A percentile compares a stretch with the other conserved stretches of the same genome.
Conservation (phyloP, 2,888 invertebrate genomes). For the Ceraclea dissimilis region DNA sequence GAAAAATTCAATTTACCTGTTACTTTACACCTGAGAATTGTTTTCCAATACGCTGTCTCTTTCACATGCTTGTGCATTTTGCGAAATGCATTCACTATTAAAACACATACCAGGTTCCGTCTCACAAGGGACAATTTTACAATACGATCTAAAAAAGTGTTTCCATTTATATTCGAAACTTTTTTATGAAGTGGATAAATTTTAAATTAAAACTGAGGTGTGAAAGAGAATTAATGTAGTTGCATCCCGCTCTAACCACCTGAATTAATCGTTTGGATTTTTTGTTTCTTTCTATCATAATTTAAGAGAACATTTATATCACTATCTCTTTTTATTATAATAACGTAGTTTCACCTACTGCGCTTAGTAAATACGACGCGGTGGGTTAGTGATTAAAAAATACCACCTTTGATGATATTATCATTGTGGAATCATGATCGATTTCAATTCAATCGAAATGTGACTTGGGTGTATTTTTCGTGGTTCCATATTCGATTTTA, state of each 20-base stretch:
- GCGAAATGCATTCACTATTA: neutral
- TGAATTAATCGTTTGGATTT: conserved; percentile 4
- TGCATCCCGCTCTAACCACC: neutral
- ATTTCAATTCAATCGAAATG: no score
- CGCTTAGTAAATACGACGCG: neutral
- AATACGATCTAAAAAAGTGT: no score
- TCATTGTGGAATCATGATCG: no score
- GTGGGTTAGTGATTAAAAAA: neutral
- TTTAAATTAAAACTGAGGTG: neutral
- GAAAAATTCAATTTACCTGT: neutral
- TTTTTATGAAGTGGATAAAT: neutral
- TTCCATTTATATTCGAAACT: neutral
- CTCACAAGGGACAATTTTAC: no score
- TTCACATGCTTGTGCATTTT: neutral
- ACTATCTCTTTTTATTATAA: conserved; percentile 22
- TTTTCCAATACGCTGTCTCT: neutral
- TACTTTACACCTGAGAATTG: neutral
- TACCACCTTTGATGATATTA: neutral
- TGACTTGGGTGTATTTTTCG: no score
- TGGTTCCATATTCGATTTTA: no score
- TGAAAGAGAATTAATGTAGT: neutral
- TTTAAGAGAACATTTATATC: conserved; percentile 21
- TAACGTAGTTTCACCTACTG: conserved; percentile 2
- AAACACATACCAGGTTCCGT: no score
- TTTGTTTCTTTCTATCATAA: conserved; percentile 20